Percentiles rank a stretch among this genome's conserved stretches.
Conservation (phyloP, 2,113 vertebrate genomes). For the Lethenteron reissneri region DNA sequence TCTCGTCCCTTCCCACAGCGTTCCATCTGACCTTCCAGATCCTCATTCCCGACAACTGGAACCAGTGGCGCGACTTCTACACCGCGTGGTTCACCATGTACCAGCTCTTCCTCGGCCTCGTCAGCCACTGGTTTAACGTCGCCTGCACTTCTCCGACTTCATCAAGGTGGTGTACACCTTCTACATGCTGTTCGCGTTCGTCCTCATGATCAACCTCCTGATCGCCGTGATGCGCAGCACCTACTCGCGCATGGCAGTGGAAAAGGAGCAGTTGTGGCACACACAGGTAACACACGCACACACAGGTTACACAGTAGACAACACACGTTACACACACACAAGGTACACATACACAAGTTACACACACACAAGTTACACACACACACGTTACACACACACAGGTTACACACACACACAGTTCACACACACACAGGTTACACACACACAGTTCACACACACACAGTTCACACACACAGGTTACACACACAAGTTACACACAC, state of each 20-base stretch:
- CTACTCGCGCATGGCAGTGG: constrained; percentile 63
- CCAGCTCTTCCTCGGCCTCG: constrained; percentile 59
- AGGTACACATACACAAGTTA: too few relatives aligned
- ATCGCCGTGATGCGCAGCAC: constrained; percentile 94
- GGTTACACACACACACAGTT: too few relatives aligned
- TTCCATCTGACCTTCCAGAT: constrained; percentile 73
- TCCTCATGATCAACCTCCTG: constrained; percentile 66
- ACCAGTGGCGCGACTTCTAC: constrained; percentile 45
- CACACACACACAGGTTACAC: too few relatives aligned
- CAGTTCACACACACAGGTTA: too few relatives aligned
- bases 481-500: too few relatives aligned
- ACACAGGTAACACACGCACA: constrained; percentile 44
- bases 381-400: too few relatives aligned
- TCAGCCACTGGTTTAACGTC: constrained; percentile 67
- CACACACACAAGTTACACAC: too few relatives aligned
- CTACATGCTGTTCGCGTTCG: constrained; percentile 50
- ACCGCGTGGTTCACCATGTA: constrained; percentile 59
- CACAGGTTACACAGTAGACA: too few relatives aligned
- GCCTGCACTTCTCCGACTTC: constrained; percentile 39
- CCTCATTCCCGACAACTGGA: constrained; percentile 32
- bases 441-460: too few relatives aligned
- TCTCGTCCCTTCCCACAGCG: constrained; percentile 21
- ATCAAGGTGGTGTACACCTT: constrained; percentile 38
- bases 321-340: too few relatives aligned
- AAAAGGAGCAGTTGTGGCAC: constrained; percentile 69